A percentile compares a stretch with the other conserved stretches of the same genome.
Conservation (phyloP, 2,888 invertebrate species). For the Spodoptera exigua region DNA sequence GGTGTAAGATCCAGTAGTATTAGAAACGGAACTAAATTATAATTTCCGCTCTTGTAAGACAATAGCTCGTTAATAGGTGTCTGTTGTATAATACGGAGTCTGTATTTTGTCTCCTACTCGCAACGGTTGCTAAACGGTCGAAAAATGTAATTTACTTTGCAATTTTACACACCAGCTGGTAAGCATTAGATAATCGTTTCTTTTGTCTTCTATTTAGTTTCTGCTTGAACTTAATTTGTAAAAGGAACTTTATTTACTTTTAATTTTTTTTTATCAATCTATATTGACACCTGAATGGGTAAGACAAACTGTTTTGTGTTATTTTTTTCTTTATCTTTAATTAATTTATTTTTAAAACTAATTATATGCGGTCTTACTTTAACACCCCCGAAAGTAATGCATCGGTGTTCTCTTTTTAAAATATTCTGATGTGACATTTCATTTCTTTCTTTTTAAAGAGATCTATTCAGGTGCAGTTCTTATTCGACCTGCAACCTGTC, state of each 20-base stretch:
- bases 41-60: constrained; percentile 68
- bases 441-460: not conserved
- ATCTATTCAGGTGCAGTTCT: not conserved
- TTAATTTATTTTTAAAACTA: too few relatives aligned
- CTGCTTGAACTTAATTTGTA: constrained; percentile 10
- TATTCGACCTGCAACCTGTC: constrained; percentile 7
- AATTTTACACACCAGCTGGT: constrained; percentile 59
- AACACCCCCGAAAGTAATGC: too few relatives aligned
- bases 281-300: too few relatives aligned
- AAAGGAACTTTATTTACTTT: constrained; percentile 5
- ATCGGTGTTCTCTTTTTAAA: not conserved
- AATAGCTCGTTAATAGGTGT: constrained; percentile 68
- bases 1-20: constrained; percentile 57
- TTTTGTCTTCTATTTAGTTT: constrained; percentile 31
- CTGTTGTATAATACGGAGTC: constrained; percentile 62
- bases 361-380: too few relatives aligned
- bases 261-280: not conserved
- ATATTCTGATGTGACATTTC: not conserved
- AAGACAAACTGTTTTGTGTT: too few relatives aligned
- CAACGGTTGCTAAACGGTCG: constrained; percentile 56
- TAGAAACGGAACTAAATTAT: constrained; percentile 78
- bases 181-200: constrained; percentile 51
- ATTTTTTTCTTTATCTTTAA: too few relatives aligned
- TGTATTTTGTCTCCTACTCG: constrained; percentile 40
- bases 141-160: constrained; percentile 59